Evolutionary conservation across 2,888 invertebrate genomes (phyloP), one percentile per base, ranked within the genome.

Genomic region (Mesorhabditis spiculigera): DNA sequence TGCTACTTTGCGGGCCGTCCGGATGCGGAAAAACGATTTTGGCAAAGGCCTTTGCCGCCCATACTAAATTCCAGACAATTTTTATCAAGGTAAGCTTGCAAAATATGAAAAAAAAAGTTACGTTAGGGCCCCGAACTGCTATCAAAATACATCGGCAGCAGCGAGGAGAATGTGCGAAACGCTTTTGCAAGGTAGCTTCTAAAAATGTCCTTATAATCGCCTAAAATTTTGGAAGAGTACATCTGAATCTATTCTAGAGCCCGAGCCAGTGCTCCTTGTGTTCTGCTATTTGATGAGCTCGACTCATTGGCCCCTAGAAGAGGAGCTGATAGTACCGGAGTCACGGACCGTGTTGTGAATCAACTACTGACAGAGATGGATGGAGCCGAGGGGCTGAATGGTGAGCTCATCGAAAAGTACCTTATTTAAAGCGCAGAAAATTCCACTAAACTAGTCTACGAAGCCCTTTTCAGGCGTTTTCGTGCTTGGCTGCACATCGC

Each of bases 271-370:
- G 91, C 91, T 80, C 98, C 98, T 0, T 96, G 95, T 86, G 91
- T 98, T 58, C 87, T 98, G 65, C 96, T 98, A 88, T 98, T 98
- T 87, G 98, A 98, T 86, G 98, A 98, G 87, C 95, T 98, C 87
- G 98, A 98, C 88, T 76, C 79, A 6, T 63, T 78, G 65, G 75
- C 77, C 5, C 78, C 82, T 68, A 94, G 95, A 86, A 92, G 98
- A 74, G 97, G 98, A 0, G 95, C 96, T 88, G 97, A 98, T 87
- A 95, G 93, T 70, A 97, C 97, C 0, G 98, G 97, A 5, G 97
- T 97, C 16, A 97, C 97, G 0, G 98, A 98, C 88, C 90, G 98
- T 69, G 96, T 98, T n/a, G 98, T 98, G 66, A 98, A 98, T 89
- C 97, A 98, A 88, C 88, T 98, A 76, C 89, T 98, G 71, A 94